Conservation (phyloP, 2,797 vertebrate species). For the Carcharodon carcharias region DNA sequence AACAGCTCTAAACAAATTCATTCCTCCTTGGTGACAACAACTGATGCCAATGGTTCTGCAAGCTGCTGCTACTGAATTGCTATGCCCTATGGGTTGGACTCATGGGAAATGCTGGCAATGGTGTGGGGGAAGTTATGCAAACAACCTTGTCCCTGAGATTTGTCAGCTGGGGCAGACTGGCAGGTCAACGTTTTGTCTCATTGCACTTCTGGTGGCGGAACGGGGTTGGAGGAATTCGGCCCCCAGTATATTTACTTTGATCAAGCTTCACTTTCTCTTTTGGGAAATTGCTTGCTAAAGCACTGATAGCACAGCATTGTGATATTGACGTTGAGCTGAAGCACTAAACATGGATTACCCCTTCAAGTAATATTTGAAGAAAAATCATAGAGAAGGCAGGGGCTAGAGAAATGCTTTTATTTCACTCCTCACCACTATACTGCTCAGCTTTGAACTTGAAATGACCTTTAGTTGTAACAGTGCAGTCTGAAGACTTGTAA, state of each 20-base stretch:
- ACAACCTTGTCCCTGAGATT: background rate
- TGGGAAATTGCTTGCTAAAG: background rate
- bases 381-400: background rate
- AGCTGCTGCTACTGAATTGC: background rate
- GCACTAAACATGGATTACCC: background rate
- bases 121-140: background rate
- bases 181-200: background rate
- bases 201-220: background rate
- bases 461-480: background rate
- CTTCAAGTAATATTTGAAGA: background rate
- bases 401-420: background rate
- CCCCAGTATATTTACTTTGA: background rate
- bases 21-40: background rate
- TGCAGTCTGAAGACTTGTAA: background rate
- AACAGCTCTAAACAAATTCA: background rate
- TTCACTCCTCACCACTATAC: no score
- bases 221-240: background rate
- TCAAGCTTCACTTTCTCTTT: background rate
- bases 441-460: no score
- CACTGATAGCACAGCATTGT: background rate
- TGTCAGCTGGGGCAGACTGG: background rate
- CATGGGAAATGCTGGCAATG: background rate
- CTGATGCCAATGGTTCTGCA: background rate
- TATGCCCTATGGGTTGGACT: background rate
- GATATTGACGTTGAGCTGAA: background rate